Conservation (phyloP, 2,888 invertebrate genomes). For the Lacanobia wlatinum region DNA sequence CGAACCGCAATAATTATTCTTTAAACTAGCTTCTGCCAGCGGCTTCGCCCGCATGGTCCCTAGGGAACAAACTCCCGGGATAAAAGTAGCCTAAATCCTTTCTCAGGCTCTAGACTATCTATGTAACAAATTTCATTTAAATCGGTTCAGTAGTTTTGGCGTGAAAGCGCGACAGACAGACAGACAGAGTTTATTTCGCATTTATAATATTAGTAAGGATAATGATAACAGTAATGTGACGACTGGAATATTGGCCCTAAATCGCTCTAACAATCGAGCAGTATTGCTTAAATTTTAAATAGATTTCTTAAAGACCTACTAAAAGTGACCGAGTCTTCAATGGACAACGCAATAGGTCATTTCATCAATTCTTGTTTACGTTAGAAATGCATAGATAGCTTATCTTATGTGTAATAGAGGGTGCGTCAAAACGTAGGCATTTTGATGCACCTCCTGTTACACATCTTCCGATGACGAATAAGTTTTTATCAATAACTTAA, state of each 20-base stretch:
- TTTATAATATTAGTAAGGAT: too few species aligned
- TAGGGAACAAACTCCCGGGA: too few species aligned
- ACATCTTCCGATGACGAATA: constrained; percentile 26
- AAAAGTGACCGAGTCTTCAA: neutral
- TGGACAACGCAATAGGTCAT: constrained; percentile 9
- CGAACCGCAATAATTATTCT: neutral
- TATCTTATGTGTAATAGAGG: constrained; percentile 39
- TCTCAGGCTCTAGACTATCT: too few species aligned
- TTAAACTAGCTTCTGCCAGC: too few species aligned
- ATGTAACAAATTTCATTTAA: too few species aligned
- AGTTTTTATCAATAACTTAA: constrained; percentile 15
- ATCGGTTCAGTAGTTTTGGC: too few species aligned
- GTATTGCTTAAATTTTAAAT: neutral
- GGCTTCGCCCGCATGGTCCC: too few species aligned
- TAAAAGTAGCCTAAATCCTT: too few species aligned
- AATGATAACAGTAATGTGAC: too few species aligned
- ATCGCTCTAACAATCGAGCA: neutral
- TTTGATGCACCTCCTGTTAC: constrained; percentile 26
- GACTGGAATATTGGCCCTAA: neutral
- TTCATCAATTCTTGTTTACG: constrained; percentile 23
- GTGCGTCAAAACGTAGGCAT: constrained; percentile 30
- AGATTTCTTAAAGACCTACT: neutral
- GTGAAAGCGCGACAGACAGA: too few species aligned
- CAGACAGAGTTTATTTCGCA: too few species aligned
- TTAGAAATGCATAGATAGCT: constrained; percentile 36